A percentile compares a stretch with the other conserved stretches of the same genome.
Conservation (phyloP, 2,797 vertebrate species). For the Bufotes viridis region DNA sequence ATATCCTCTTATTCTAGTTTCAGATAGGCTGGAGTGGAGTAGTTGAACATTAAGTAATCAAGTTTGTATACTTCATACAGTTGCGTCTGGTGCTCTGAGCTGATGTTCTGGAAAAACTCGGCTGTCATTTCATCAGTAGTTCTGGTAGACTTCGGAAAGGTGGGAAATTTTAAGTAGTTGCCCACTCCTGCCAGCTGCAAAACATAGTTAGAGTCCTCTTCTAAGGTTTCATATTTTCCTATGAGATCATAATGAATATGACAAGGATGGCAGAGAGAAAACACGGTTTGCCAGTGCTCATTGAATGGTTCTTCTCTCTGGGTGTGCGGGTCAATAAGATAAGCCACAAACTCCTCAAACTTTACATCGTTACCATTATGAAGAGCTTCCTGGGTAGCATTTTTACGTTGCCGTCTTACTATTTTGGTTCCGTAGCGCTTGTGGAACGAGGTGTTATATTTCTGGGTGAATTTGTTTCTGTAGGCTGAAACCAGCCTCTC, state of each 20-base stretch:
- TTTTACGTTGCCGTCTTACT: conserved; percentile 91
- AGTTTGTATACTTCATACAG: conserved; percentile 96
- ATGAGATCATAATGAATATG: conserved; percentile 97
- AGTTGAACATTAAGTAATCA: conserved; percentile 99
- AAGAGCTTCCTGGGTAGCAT: conserved; percentile 91
- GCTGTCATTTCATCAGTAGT: conserved; percentile 98
- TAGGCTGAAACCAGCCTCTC: conserved; percentile 97
- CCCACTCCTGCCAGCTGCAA: conserved; percentile 86
- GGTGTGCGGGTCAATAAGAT: conserved; percentile 91
- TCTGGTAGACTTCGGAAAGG: conserved; percentile 95
- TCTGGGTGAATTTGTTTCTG: conserved; percentile 97
- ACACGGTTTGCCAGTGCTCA: conserved; percentile 97
- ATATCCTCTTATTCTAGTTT: conserved; percentile 83
- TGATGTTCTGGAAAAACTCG: conserved; percentile 98
- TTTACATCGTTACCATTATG: conserved; percentile 86
- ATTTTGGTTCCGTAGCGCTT: conserved; percentile 97
- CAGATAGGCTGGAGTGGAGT: conserved; percentile 93
- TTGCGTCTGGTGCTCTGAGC: conserved; percentile 86
- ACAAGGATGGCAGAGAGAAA: conserved; percentile 96
- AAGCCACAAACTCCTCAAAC: conserved; percentile 93
- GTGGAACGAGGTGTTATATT: conserved; percentile 98
- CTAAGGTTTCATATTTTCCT: conserved; percentile 95
- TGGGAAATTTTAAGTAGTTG: conserved; percentile 88
- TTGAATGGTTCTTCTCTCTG: conserved; percentile 94
- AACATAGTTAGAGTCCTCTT: conserved; percentile 92